These are phyloP conservation scores for Theristicus caerulescens DNA, from an alignment of 2,113 vertebrate genomes.

Conservation along the genomic window DNA sequence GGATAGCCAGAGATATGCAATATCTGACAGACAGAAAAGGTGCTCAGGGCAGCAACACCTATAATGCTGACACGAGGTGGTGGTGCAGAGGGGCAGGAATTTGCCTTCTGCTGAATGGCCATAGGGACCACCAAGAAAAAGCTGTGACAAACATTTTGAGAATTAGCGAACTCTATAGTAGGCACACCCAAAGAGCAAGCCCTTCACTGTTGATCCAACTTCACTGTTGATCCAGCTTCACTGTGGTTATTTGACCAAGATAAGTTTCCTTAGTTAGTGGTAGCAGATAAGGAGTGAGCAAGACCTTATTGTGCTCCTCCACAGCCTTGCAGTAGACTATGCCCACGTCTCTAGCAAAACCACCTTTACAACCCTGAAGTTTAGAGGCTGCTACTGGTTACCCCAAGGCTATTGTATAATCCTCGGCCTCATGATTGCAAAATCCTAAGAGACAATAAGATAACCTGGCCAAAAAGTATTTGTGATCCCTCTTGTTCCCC, in stretches of 20 bases:
- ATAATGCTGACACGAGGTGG: rapidly evolving
- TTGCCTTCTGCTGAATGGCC: not conserved
- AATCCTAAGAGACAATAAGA: not conserved
- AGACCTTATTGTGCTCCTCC: not conserved
- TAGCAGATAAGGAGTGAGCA: not conserved
- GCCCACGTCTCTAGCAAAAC: not conserved
- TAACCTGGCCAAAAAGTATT: not conserved
- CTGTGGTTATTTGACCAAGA: not conserved
- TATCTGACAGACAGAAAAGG: not conserved
- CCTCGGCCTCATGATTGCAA: not conserved
- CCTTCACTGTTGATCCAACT: not conserved
- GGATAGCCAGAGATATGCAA: not conserved
- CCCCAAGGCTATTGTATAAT: not conserved
- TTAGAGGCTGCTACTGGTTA: not conserved
- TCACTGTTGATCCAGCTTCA: not conserved
- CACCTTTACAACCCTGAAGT: not conserved
- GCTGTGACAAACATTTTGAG: not conserved
- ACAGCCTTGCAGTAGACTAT: not conserved
- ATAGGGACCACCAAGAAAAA: not conserved
- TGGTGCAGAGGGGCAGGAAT: not conserved
- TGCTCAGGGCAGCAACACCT: not conserved
- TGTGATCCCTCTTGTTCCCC: not conserved
- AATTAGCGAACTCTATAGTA: not conserved
- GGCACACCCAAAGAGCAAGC: not conserved
- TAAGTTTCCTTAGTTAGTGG: not conserved